Evolutionary conservation across 2,113 vertebrate species (phyloP).

Genomic region (Protobothrops mucrosquamatus): DNA sequence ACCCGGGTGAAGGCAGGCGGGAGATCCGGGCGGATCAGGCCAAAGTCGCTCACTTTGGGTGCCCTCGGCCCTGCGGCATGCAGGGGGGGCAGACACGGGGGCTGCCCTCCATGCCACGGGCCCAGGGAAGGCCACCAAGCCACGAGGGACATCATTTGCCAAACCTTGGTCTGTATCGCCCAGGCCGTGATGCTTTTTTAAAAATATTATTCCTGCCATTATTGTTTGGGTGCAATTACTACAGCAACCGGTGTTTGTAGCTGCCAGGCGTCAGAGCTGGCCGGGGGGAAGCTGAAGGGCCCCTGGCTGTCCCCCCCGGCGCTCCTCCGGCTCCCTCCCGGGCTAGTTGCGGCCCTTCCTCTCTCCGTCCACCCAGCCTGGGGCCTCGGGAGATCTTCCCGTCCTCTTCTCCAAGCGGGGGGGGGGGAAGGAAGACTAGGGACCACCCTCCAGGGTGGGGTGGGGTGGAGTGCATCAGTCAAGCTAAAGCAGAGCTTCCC

Average conservation of each 20-base stretch:
- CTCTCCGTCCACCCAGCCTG: too few species aligned
- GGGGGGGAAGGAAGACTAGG: background rate
- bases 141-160: background rate
- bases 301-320: too few species aligned
- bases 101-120: background rate
- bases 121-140: background rate
- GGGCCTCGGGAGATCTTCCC: too few species aligned
- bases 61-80: too few species aligned
- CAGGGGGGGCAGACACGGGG: too few species aligned
- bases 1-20: fast-evolving
- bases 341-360: background rate
- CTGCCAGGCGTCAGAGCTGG: too few species aligned
- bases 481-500: background rate
- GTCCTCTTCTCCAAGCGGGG: too few species aligned
- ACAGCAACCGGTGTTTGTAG: too few species aligned
- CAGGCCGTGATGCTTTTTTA: background rate
- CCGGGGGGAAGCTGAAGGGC: fast-evolving
- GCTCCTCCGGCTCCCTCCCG: background rate
- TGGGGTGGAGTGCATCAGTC: too few species aligned
- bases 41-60: background rate
- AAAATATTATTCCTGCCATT: background rate
- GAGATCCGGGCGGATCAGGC: too few species aligned
- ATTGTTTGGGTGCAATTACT: background rate
- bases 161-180: background rate
- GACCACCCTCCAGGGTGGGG: background rate